These are phyloP conservation scores for Chrysomela aeneicollis DNA, from an alignment of 2,888 invertebrate genomes.

Conservation along the genomic window DNA sequence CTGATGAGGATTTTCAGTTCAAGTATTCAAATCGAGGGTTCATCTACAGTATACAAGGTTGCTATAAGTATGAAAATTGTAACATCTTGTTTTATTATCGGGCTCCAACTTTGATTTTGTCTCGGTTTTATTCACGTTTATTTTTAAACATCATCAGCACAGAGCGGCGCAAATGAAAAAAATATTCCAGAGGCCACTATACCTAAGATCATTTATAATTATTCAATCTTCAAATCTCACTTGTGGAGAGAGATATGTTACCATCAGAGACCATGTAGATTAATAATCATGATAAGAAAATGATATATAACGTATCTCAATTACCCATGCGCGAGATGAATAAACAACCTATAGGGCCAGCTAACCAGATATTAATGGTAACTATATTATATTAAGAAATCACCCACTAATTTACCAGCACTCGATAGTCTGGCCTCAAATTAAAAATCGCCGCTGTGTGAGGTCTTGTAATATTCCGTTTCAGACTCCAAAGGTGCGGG, in stretches of 20 bases:
- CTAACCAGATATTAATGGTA: slow-evolving; percentile 17
- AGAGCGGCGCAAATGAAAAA: no score
- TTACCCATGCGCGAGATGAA: slow-evolving; percentile 4
- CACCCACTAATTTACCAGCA: slow-evolving; percentile 38
- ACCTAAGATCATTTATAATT: neutral
- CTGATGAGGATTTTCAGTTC: no score
- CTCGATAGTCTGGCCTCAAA: slow-evolving; percentile 41
- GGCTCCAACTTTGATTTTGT: no score
- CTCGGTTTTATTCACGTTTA: no score
- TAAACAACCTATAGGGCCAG: slow-evolving; percentile 14
- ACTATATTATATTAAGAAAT: slow-evolving; percentile 42
- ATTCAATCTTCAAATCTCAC: neutral
- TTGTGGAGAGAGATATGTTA: no score
- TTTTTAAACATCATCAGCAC: no score
- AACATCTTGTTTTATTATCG: no score
- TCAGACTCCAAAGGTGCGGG: slow-evolving; percentile 41
- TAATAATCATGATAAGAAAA: neutral
- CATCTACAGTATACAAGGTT: no score
- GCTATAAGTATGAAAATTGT: no score
- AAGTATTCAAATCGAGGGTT: no score
- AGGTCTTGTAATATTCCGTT: slow-evolving; percentile 40
- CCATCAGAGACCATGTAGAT: neutral
- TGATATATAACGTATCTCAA: neutral
- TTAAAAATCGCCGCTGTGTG: slow-evolving; percentile 49
- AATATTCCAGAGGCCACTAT: no score